Percentiles rank a stretch among this genome's conserved stretches.
Conservation (phyloP, 2,888 invertebrate genomes). For the Drosophila robusta region DNA sequence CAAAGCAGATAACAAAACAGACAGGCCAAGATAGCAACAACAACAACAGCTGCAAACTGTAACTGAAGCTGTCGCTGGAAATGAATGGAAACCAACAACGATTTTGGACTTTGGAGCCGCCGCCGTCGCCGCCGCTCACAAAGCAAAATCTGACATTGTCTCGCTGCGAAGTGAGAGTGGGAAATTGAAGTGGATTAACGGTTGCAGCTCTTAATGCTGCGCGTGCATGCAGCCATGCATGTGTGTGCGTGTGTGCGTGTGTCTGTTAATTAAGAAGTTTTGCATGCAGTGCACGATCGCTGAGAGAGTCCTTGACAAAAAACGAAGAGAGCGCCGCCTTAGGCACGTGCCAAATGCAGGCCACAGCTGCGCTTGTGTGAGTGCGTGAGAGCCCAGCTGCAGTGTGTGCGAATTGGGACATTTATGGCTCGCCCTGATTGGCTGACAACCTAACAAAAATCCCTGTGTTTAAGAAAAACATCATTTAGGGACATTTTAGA, state of each 20-base stretch:
- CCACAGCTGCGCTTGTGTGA: background rate
- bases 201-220: conserved; percentile 6
- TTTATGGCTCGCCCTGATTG: background rate
- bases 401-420: too few species aligned
- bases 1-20: conserved; percentile 55
- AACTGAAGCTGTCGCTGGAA: conserved; percentile 44
- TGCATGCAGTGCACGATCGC: background rate
- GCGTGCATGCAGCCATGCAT: too few species aligned
- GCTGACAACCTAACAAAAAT: background rate
- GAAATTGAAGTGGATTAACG: conserved; percentile 23
- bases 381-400: background rate
- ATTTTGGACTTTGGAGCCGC: conserved; percentile 55
- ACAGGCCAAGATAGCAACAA: conserved; percentile 29
- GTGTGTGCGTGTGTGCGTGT: background rate
- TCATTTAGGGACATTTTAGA: too few species aligned
- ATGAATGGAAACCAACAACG: conserved; percentile 41
- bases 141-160: conserved; percentile 22
- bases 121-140: conserved; percentile 21
- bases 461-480: too few species aligned
- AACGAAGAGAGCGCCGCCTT: background rate
- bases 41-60: conserved; percentile 45
- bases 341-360: conserved; percentile 7
- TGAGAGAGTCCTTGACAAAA: background rate
- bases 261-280: background rate
- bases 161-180: background rate